Evolutionary conservation across 2,888 invertebrate species (phyloP), one percentile per base, ranked within the genome.

Genomic region (Pegoplata infirma): DNA sequence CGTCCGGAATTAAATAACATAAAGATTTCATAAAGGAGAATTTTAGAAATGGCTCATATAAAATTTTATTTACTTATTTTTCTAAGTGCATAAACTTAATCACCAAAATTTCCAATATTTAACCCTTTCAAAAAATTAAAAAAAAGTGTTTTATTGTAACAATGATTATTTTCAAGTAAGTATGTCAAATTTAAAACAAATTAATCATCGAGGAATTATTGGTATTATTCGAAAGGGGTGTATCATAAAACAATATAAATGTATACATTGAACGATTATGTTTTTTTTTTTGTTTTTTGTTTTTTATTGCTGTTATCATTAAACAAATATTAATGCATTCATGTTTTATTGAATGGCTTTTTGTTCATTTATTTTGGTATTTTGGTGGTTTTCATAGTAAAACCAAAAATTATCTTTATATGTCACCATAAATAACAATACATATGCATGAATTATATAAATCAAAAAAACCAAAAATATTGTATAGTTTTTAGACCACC

Each of bases 341-440:
- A 58, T 44, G 7, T 44, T 40, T 36, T 14, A 14, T 28, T 46
- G 7, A n/a, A n/a, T 16, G 10, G 14, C 36, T 53, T 32, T 46
- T 25, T 71, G 17, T 36, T n/a, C n/a, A n/a, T n/a, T n/a, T n/a
- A n/a, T n/a, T n/a, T n/a, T n/a, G n/a, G 10, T 19, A 14, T 59
- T 23, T 47, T 6, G 12, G 5, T 49, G 46, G 51, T 59, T 74
- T 61, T 17, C 12, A 19, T 49, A 21, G 47, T 7, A 23, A 66
- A 71, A 71, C 66, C 71, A 49, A 71, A 71, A 71, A 66, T 75
- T 79, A 72, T 75, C 71, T 75, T 58, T 75, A 46, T 56, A 19
- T 72, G 66, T 44, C 59, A 55, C 36, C 49, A 66, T 75, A 72
- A 75, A 71, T 72, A n/a, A 61, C 1, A 36, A 46, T 67, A 44